These are phyloP conservation scores for Zaprionus capensis DNA, from an alignment of 1,140 invertebrate species.

Conservation along the genomic window DNA sequence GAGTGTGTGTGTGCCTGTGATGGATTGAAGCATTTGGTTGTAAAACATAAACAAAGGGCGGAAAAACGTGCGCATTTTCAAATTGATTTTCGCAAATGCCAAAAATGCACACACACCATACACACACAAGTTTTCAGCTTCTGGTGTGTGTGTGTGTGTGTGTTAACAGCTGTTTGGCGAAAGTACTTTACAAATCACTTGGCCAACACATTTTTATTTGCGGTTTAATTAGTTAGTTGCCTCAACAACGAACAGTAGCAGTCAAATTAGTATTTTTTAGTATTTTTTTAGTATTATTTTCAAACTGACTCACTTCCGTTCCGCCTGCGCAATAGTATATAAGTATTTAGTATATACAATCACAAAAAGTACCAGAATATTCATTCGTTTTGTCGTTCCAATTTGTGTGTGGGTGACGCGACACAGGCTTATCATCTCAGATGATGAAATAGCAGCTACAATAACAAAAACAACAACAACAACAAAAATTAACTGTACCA, in stretches of 20 bases:
- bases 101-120: conserved; percentile 3
- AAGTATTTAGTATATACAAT: conserved; percentile 1
- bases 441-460: not conserved
- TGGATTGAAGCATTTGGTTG: conserved; percentile 32
- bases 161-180: conserved; percentile 47
- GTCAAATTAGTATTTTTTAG: conserved; percentile 28
- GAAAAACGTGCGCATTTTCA: conserved; percentile 52
- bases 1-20: not conserved
- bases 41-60: conserved; percentile 42
- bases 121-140: not conserved
- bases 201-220: conserved; percentile 66
- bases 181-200: conserved; percentile 58
- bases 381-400: not conserved
- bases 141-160: not conserved
- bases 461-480: not conserved
- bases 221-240: conserved; percentile 74
- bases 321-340: conserved; percentile 20
- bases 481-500: not conserved
- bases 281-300: conserved; percentile 21
- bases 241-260: conserved; percentile 36
- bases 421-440: conserved; percentile 34
- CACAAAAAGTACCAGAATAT: conserved; percentile 9
- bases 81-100: conserved; percentile 63
- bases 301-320: conserved; percentile 54
- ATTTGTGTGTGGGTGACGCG: conserved; percentile 33